Evolutionary conservation across 2,797 vertebrate species (phyloP), one percentile per base, ranked within the genome.

Genomic region (Poeciliopsis presidionis): DNA sequence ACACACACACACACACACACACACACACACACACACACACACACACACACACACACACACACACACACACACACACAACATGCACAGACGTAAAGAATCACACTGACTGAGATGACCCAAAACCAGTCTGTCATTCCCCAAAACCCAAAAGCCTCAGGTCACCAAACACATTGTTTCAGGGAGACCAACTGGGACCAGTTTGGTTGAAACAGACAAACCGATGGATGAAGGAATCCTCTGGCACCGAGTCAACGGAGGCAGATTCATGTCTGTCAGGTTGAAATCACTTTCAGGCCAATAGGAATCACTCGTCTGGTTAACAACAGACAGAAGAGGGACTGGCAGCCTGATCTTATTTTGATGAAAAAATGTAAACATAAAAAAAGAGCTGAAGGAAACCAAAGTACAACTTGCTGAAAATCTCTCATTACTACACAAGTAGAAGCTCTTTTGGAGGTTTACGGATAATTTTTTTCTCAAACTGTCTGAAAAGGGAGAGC

Each of bases 81-180:
- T 61, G 47, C 11, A 0, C 22, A 5, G 1, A 6, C 55, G 28
- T 28, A 30, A 83, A 79, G 71, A 59, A 51, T 46, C 0, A 25
- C 28, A 77, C 22, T 41, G 51, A 73, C 39, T 33, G 51, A 76
- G 41, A 78, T 72, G 71, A 82, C 72, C 84, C 36, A 1, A 81
- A 86, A 76, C 87, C 83, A 83, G 67, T 76, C 43, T 63, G 46
- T 70, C n/a, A 30, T 72, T 67, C 73, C 57, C 57, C 46, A 84
- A 81, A 87, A 84, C 76, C 83, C 72, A 84, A 74, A 77, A 81
- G 47, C 80, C 78, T 71, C 8, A 33, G 55, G 81, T 78, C 82
- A 63, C 25, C 57, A 46, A 83, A 87, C 86, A 86, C 30, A 70
- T 82, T 89, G 83, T 83, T 88, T 25, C 77, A 83, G 75, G 88